Base-by-base conservation (phyloP, 2,113 vertebrate genomes). In the Percina caprodes region DNA sequence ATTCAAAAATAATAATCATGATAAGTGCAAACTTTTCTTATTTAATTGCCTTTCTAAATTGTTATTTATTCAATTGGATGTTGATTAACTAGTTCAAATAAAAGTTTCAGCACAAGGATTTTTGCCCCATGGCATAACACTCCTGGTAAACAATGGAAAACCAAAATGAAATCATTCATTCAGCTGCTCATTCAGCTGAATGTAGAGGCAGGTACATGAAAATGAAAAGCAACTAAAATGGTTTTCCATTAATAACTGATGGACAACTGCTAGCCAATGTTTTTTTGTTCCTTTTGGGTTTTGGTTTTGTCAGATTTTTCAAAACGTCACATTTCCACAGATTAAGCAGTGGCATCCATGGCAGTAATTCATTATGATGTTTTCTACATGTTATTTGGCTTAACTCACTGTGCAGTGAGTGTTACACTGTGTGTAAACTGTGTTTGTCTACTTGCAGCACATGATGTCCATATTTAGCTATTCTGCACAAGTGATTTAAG, bases 141-240 rank as follows among this genome's bases (percentile, higher is more conserved):
- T 55, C 45, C 21, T 76, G 49, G 16, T 81, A 76, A 79, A 79
- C 42, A 74, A 52, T 54, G n/a, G 19, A 39, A 66, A 79, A 45
- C 30, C 9, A 65, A 5, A 16, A 0, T 66, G 24, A 24, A 54
- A 1, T 21, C 14, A 42, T 54, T 69, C 5, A 19, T 33, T n/a
- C 35, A 39, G 35, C 35, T 39, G 5, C 6, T 62, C 18, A 23
- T 74, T 45, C 19, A 65, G 12, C 48, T 65, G 45, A 67, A 61
- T 15, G 16, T 39, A 45, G 12, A 79, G 11, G 16, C 6, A 49
- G 35, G 70, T 45, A 45, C 3, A 60, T 63, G 6, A 21, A 30
- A 45, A 65, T 77, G 0, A 70, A 33, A 55, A 69, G 3, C 42
- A 46, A 4, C 18, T 33, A 8, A 3, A 48, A 58, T 9, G 13